Conservation (phyloP, 1,140 invertebrate genomes). For the Heliconius himera region DNA sequence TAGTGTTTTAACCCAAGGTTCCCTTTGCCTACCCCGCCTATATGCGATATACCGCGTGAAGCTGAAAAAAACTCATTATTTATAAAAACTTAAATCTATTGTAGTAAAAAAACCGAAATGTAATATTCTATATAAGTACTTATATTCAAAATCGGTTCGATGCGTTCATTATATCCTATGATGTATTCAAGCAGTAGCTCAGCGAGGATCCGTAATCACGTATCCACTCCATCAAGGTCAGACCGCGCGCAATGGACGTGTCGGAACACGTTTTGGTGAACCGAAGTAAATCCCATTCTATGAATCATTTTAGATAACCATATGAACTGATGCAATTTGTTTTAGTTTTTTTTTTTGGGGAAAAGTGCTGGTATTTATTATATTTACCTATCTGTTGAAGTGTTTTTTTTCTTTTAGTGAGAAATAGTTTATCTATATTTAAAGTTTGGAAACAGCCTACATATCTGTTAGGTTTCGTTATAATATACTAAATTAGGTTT, state of each 20-base stretch:
- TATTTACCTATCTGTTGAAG: not conserved
- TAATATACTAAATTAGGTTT: not conserved
- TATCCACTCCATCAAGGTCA: constrained; percentile 35
- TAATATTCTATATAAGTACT: not conserved
- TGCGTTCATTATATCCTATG: not conserved
- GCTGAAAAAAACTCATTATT: too few relatives aligned
- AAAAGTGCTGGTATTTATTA: not conserved
- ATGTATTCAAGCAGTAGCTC: constrained; percentile 3
- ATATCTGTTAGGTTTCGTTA: not conserved
- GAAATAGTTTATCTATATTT: not conserved
- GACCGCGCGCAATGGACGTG: constrained; percentile 38
- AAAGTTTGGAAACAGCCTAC: not conserved
- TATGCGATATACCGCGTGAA: too few relatives aligned
- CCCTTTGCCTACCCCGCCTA: too few relatives aligned
- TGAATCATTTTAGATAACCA: constrained; percentile 1
- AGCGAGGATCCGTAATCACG: constrained; percentile 26
- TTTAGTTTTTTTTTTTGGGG: not conserved
- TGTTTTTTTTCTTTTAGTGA: not conserved
- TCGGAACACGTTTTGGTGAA: constrained; percentile 35
- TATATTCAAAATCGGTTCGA: not conserved
- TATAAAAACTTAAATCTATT: too few relatives aligned
- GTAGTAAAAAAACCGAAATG: not conserved
- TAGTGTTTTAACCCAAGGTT: too few relatives aligned
- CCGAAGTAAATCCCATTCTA: not conserved
- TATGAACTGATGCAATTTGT: not conserved